A percentile compares a stretch with the other conserved stretches of the same genome.
Conservation (phyloP, 2,888 invertebrate species). For the Sesia bembeciformis region DNA sequence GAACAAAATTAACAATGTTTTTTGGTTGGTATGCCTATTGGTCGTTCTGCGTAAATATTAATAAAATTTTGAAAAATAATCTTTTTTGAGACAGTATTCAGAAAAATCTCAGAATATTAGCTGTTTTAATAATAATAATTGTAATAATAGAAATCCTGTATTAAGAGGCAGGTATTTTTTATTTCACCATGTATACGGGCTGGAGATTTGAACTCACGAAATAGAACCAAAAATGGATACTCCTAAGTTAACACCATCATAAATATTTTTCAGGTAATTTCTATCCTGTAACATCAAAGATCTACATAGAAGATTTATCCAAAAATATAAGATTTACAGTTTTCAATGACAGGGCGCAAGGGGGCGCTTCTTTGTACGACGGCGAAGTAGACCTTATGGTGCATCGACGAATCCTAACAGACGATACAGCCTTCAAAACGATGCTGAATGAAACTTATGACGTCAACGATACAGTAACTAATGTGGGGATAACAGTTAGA, state of each 20-base stretch:
- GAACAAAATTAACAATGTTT: too few species aligned
- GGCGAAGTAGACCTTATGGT: constrained; percentile 87
- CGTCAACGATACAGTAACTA: constrained; percentile 9
- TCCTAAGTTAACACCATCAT: neutral
- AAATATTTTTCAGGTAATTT: constrained; percentile 77
- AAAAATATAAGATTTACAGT: constrained; percentile 70
- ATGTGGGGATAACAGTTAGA: constrained; percentile 21
- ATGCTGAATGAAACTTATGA: constrained; percentile 29
- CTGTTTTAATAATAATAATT: too few species aligned
- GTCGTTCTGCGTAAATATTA: too few species aligned
- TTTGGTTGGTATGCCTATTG: too few species aligned
- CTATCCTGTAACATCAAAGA: constrained; percentile 91
- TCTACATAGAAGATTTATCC: constrained; percentile 76
- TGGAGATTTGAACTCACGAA: too few species aligned
- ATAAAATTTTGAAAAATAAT: too few species aligned
- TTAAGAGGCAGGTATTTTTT: too few species aligned
- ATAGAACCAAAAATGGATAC: too few species aligned
- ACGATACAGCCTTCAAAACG: constrained; percentile 75
- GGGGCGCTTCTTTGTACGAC: constrained; percentile 81
- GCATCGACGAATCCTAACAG: constrained; percentile 85
- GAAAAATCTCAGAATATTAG: too few species aligned
- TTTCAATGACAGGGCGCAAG: constrained; percentile 86
- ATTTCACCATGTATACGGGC: too few species aligned
- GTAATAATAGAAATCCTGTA: too few species aligned
- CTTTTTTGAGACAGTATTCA: too few species aligned